Base-by-base conservation (phyloP, 2,113 vertebrate species). In the Anser brachyrhynchus region DNA sequence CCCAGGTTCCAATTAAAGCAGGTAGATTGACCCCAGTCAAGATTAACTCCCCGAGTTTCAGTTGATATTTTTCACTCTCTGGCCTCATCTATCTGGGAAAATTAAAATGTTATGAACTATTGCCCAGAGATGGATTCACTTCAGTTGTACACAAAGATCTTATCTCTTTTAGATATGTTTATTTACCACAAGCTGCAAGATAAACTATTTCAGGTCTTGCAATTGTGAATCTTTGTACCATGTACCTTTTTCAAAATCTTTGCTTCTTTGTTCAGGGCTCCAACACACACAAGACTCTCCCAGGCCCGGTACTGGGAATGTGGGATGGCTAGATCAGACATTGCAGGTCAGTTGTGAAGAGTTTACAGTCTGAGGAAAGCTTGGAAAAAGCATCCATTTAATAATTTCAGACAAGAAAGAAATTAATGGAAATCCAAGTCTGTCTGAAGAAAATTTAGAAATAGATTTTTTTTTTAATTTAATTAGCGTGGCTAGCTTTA, bases 391-490 rank as follows among this genome's bases (percentile, higher is more conserved):
- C 39, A 78, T 39, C 26, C 26, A 49, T 44, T 87, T 88, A 94
- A 86, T 1, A 2, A 61, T 69, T 90, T 89, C 73, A 93, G 84
- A 87, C 2, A 5, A 93, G 70, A 84, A 91, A 29, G 23, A 82
- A 76, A 93, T 46, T 9, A 82, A 6, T 71, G 11, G 6, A 94
- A 90, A 93, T 69, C 18, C 28, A 33, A 44, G 8, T 62, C 70
- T 90, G 33, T 20, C 62, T 81, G 61, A 54, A 93, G 69, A 72
- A 9, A 93, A 93, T 91, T 84, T 71, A 69, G 82, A 88, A 88
- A 81, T 10, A 25, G 22, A 64, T 75, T 14, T 7, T 73, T 87
- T 86, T 90, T 84, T 7, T 0, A 85, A 69, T 90, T 82, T 52
- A 75, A 69, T 92, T 87, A 22, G 4, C 84, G 62, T 89, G 17